phyloP scores from a whole-genome alignment of 2,888 invertebrate genomes.

The Phragmatobia fuliginosa region DNA sequence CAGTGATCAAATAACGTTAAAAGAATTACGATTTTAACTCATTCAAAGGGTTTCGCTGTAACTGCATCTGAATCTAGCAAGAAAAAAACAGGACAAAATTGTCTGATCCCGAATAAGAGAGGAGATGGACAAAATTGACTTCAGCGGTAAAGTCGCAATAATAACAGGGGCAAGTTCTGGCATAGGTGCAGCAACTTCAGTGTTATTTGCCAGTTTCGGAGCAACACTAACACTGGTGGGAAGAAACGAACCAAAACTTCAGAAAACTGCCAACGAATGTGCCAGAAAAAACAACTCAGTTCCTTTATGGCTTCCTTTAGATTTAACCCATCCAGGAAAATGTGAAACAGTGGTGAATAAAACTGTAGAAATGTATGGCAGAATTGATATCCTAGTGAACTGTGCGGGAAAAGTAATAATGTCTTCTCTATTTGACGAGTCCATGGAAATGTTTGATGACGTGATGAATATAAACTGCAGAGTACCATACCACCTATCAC shows the following conservation, averaged over 20 bases:
- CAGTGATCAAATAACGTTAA: background rate
- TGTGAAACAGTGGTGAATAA: constrained; percentile 59
- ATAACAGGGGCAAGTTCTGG: constrained; percentile 70
- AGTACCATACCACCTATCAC: constrained; percentile 61
- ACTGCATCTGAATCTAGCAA: background rate
- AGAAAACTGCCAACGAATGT: constrained; percentile 56
- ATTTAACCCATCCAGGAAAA: constrained; percentile 55
- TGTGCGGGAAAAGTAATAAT: constrained; percentile 59
- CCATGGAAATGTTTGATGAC: constrained; percentile 62
- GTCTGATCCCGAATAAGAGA: background rate
- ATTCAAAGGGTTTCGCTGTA: background rate
- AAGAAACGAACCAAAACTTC: constrained; percentile 56
- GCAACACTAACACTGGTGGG: constrained; percentile 61
- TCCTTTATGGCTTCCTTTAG: constrained; percentile 54
- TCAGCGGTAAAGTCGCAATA: constrained; percentile 64
- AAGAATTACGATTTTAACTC: background rate
- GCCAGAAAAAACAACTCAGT: constrained; percentile 35
- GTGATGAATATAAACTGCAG: constrained; percentile 65
- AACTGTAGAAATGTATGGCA: constrained; percentile 61
- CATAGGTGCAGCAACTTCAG: constrained; percentile 65
- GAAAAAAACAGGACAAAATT: background rate
- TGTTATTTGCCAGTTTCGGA: constrained; percentile 55
- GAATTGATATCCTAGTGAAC: constrained; percentile 64
- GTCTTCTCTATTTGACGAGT: constrained; percentile 57
- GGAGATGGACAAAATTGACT: constrained; percentile 57